A percentile compares a stretch with the other conserved stretches of the same genome.
Evolutionary conservation across 2,888 invertebrate species (phyloP).

Genomic region (Leucophenga montana): DNA sequence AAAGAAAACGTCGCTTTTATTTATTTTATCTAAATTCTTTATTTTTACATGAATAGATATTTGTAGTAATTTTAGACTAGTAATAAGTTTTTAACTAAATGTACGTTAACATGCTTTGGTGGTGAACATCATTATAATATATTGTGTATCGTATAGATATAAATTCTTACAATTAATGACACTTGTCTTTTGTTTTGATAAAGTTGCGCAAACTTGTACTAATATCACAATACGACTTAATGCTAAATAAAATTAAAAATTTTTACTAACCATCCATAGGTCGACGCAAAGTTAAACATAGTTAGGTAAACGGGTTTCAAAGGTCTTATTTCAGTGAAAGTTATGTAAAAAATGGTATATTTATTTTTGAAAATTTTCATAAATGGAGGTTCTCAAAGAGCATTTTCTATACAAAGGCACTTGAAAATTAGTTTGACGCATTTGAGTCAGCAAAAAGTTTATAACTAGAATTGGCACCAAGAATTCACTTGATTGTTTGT

Average conservation of each 20-base stretch:
- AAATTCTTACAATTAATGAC: slow-evolving; percentile 9
- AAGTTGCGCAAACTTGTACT: slow-evolving; percentile 14
- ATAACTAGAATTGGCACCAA: slow-evolving; percentile 71
- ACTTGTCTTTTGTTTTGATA: not conserved
- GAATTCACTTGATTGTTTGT: slow-evolving; percentile 70
- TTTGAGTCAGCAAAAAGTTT: slow-evolving; percentile 31
- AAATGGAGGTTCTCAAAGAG: not conserved
- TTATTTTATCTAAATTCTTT: not conserved
- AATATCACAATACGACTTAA: slow-evolving; percentile 19
- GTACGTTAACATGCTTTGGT: slow-evolving; percentile 25
- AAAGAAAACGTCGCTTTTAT: no score
- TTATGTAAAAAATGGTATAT: not conserved
- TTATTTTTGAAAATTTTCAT: no score
- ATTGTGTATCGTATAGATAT: not conserved
- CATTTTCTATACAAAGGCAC: slow-evolving; percentile 9
- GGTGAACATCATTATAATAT: slow-evolving; percentile 8
- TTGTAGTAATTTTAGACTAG: slow-evolving; percentile 17
- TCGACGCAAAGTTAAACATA: no score
- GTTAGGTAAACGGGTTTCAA: no score
- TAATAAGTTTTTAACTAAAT: slow-evolving; percentile 6
- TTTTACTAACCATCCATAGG: not conserved
- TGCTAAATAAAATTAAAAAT: slow-evolving; percentile 1
- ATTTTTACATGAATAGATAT: not conserved
- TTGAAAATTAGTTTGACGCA: slow-evolving; percentile 30
- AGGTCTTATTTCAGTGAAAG: no score